These are phyloP conservation scores for Typhlichthys subterraneus DNA, from an alignment of 2,797 vertebrate genomes.

Conservation along the genomic window DNA sequence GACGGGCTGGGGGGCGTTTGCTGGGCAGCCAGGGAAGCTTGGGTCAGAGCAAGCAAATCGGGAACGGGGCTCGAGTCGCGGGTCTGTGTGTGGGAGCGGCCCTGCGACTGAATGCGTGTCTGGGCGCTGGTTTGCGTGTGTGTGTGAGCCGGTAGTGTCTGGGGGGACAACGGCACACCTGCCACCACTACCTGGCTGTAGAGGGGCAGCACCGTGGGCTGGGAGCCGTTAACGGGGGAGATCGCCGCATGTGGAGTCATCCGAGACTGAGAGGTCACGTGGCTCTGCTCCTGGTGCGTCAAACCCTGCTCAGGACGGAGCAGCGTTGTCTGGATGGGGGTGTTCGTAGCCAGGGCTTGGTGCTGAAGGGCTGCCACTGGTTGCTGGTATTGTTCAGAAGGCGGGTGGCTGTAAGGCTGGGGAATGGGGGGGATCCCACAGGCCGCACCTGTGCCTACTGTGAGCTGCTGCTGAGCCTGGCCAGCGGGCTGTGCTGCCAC, in stretches of 20 bases:
- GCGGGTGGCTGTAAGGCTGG: constrained; percentile 46
- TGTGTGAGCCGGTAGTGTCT: constrained; percentile 56
- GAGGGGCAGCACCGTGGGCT: constrained; percentile 48
- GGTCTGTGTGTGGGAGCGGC: constrained; percentile 62
- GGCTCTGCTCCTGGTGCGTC: constrained; percentile 56
- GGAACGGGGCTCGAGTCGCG: constrained; percentile 39
- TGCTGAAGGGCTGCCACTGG: constrained; percentile 55
- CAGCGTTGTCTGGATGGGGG: constrained; percentile 49
- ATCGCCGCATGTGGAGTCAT: constrained; percentile 49
- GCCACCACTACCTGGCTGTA: constrained; percentile 67
- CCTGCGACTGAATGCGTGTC: constrained; percentile 55
- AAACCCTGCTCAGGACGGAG: constrained; percentile 42
- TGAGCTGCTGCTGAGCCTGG: constrained; percentile 58
- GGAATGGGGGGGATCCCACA: constrained; percentile 58
- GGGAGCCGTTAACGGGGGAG: constrained; percentile 41
- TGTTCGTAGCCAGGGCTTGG: constrained; percentile 33
- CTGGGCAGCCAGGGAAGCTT: constrained; percentile 60
- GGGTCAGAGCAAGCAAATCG: constrained; percentile 54
- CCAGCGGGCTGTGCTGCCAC: constrained; percentile 38
- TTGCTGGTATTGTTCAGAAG: constrained; percentile 66
- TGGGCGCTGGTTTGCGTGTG: constrained; percentile 65
- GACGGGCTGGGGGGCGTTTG: constrained; percentile 69
- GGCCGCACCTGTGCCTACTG: constrained; percentile 44
- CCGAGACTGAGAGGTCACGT: constrained; percentile 49
- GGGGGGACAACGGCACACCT: constrained; percentile 59